Percentiles rank a stretch among this genome's conserved stretches.
These are phyloP conservation scores for Pseudolaguvia tuberculata DNA, from an alignment of 2,113 vertebrate genomes.

Conservation along the genomic window DNA sequence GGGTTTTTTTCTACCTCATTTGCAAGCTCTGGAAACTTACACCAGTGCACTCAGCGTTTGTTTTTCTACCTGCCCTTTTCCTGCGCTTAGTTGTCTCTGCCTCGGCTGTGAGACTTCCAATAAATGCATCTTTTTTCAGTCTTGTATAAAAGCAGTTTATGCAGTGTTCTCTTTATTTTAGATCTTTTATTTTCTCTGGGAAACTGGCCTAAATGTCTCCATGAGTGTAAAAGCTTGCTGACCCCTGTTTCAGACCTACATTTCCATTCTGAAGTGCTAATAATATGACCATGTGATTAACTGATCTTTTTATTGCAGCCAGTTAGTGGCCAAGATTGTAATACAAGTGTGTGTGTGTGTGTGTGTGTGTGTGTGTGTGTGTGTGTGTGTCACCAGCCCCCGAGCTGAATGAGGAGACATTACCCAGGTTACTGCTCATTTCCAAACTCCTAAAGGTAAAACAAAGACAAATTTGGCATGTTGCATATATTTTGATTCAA, in stretches of 20 bases:
- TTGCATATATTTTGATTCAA: not conserved
- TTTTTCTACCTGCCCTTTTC: too few relatives aligned
- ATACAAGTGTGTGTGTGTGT: not conserved
- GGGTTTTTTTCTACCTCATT: too few relatives aligned
- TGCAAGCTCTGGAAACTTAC: too few relatives aligned
- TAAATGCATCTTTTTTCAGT: too few relatives aligned
- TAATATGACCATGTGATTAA: not conserved
- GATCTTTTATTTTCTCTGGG: too few relatives aligned
- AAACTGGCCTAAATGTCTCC: too few relatives aligned
- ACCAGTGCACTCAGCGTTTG: too few relatives aligned
- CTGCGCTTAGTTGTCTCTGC: too few relatives aligned
- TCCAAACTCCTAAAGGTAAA: slow-evolving; percentile 94
- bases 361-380: slow-evolving; percentile 44
- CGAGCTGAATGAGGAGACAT: slow-evolving; percentile 87
- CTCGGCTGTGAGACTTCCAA: too few relatives aligned
- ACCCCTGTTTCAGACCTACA: not conserved
- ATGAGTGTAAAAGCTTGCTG: too few relatives aligned
- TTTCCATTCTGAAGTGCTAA: not conserved
- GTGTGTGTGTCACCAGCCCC: slow-evolving; percentile 65
- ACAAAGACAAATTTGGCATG: not conserved
- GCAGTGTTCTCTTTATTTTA: too few relatives aligned
- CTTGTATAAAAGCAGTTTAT: too few relatives aligned
- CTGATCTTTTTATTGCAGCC: not conserved
- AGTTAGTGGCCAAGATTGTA: not conserved
- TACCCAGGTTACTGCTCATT: slow-evolving; percentile 86